These are phyloP conservation scores for Penelope pileata DNA, from an alignment of 2,113 vertebrate genomes.

Conservation along the genomic window DNA sequence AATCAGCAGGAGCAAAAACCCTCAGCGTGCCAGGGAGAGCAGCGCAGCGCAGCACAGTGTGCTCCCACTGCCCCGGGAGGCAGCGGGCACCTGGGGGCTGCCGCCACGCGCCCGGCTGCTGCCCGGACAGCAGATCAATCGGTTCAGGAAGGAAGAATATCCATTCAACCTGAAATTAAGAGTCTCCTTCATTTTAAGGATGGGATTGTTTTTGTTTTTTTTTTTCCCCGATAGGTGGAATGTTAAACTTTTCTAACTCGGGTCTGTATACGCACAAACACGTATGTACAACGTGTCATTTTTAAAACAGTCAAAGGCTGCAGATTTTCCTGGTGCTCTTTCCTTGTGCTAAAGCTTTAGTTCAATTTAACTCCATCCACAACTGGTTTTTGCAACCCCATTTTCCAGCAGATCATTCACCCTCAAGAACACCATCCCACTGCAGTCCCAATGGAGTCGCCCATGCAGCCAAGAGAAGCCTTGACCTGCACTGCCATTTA, in stretches of 20 bases:
- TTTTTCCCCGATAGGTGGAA: neutral
- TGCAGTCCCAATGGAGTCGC: neutral
- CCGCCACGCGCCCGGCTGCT: neutral
- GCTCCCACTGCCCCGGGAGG: neutral
- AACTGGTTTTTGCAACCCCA: neutral
- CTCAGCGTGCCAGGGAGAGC: neutral
- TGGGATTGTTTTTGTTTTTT: neutral
- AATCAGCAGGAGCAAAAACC: neutral
- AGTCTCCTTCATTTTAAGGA: neutral
- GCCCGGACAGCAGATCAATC: neutral
- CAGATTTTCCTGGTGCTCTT: neutral
- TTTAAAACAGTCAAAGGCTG: neutral
- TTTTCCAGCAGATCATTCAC: neutral
- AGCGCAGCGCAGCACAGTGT: neutral
- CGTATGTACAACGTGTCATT: accelerated
- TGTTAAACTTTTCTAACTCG: neutral
- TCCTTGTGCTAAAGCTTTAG: neutral
- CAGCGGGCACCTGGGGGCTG: neutral
- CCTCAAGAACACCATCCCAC: neutral
- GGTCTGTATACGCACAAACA: neutral
- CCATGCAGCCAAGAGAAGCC: neutral
- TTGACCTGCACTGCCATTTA: neutral
- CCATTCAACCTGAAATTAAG: neutral
- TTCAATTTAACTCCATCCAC: neutral
- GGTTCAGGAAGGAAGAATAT: neutral